A percentile compares a stretch with the other conserved stretches of the same genome.
phyloP scores from a whole-genome alignment of 2,113 vertebrate species.

The Tonatia bakeri region DNA sequence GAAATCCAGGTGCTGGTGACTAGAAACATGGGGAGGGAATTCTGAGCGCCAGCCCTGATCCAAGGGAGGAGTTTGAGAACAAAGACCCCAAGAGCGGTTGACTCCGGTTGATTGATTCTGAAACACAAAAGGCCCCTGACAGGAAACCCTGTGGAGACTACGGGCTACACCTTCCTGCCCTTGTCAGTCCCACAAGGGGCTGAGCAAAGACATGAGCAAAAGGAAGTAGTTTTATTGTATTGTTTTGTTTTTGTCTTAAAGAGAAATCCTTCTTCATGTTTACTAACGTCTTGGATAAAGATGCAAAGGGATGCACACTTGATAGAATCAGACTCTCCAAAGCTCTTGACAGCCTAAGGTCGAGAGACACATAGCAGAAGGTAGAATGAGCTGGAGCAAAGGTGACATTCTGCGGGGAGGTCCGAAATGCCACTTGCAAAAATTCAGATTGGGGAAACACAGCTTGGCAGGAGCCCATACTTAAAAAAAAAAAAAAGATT shows the following conservation, averaged over 20 bases:
- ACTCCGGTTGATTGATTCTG: not conserved
- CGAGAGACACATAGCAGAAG: not conserved
- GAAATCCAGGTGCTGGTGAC: not conserved
- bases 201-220: not conserved
- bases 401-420: not conserved
- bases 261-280: not conserved
- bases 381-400: not conserved
- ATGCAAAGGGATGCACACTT: not conserved
- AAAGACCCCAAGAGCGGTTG: not conserved
- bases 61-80: not conserved
- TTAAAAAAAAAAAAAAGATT: too few relatives aligned
- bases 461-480: not conserved
- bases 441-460: not conserved
- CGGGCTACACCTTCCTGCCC: constrained; percentile 7
- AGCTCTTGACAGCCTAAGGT: not conserved
- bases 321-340: not conserved
- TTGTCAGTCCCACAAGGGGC: not conserved
- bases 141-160: constrained; percentile 3
- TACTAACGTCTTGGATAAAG: not conserved
- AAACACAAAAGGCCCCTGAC: not conserved
- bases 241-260: constrained; percentile 21
- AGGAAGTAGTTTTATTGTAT: not conserved
- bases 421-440: not conserved
- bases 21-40: not conserved
- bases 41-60: not conserved